These are phyloP conservation scores for Sylvilagus bachmani DNA, from an alignment of 2,113 vertebrate genomes.

Conservation along the genomic window DNA sequence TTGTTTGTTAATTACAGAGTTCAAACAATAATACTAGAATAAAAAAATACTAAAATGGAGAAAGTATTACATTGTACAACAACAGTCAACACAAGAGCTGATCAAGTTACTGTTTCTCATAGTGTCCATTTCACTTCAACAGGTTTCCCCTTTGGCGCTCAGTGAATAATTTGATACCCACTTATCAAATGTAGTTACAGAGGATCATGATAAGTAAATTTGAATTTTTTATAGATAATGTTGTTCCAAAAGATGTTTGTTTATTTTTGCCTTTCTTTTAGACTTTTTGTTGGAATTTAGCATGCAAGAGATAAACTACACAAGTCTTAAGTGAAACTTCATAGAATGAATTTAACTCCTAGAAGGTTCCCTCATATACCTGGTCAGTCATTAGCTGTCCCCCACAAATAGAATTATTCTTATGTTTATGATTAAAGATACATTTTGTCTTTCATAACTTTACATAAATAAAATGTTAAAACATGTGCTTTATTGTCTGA, in stretches of 20 bases:
- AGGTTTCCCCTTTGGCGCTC: too few relatives aligned
- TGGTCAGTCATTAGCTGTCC: not conserved
- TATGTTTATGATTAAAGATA: not conserved
- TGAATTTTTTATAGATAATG: not conserved
- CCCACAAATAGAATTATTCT: not conserved
- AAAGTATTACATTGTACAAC: too few relatives aligned
- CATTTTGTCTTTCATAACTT: too few relatives aligned
- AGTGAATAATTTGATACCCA: too few relatives aligned
- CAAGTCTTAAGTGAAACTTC: not conserved
- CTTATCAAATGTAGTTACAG: not conserved
- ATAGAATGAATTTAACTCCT: not conserved
- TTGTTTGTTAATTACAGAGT: too few relatives aligned
- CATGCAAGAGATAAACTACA: not conserved
- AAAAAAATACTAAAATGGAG: too few relatives aligned
- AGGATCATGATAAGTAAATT: not conserved
- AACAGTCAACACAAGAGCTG: too few relatives aligned
- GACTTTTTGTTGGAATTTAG: not conserved
- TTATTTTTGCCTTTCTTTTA: not conserved
- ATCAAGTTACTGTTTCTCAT: too few relatives aligned
- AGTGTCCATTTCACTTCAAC: too few relatives aligned
- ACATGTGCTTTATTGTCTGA: not conserved
- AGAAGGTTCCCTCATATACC: not conserved
- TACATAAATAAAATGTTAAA: not conserved
- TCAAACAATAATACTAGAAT: too few relatives aligned
- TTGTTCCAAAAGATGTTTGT: not conserved